Conservation (phyloP, 2,888 invertebrate genomes). For the Caenorhabditis imperialis region DNA sequence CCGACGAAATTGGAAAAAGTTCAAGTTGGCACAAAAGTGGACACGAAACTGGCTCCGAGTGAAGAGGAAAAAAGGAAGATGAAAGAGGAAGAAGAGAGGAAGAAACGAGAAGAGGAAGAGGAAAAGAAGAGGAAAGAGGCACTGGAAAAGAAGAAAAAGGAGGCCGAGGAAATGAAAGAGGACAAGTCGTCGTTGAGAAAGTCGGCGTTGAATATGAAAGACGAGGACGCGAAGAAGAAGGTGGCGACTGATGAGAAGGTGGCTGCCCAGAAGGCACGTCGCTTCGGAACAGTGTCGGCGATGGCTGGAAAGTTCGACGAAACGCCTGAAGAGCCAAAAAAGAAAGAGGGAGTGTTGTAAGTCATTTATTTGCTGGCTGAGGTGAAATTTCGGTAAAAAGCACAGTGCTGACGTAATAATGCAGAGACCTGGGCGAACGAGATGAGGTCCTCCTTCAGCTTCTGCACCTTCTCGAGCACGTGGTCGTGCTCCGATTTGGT, state of each 20-base stretch:
- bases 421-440: constrained; percentile 9
- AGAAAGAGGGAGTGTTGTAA: constrained; percentile 28
- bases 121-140: constrained; percentile 29
- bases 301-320: constrained; percentile 52
- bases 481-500: constrained; percentile 15
- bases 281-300: constrained; percentile 67
- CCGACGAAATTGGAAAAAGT: constrained; percentile 68
- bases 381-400: no score
- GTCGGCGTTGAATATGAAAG: constrained; percentile 74
- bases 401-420: constrained; percentile 12
- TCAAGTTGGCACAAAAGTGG: constrained; percentile 57
- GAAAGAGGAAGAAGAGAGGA: constrained; percentile 22
- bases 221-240: constrained; percentile 71
- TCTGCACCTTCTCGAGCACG: constrained; percentile 7
- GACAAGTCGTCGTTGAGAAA: constrained; percentile 74
- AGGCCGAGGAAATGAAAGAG: constrained; percentile 40
- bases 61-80: constrained; percentile 37
- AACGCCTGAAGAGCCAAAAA: constrained; percentile 12
- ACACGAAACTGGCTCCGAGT: constrained; percentile 55
- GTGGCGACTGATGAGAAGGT: constrained; percentile 69
- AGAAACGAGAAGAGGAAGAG: constrained; percentile 24
- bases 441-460: not conserved
- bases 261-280: constrained; percentile 67
- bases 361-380: constrained; percentile 5
- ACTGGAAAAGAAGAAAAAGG: constrained; percentile 21